These are phyloP conservation scores for Theretra japonica DNA, from an alignment of 2,888 invertebrate genomes.

Conservation along the genomic window DNA sequence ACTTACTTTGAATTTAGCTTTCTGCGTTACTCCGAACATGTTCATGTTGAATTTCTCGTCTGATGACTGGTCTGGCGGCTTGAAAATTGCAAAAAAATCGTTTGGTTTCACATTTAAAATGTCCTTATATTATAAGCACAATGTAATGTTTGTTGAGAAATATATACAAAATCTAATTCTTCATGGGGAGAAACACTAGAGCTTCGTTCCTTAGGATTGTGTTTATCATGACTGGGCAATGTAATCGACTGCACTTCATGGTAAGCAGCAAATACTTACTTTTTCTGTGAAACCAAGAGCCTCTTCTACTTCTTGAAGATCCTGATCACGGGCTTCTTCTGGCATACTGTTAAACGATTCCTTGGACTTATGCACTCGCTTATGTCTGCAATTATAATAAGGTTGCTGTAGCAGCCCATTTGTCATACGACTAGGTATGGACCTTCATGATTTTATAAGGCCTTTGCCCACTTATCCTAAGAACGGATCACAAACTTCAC, in stretches of 20 bases:
- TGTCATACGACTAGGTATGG: too few relatives aligned
- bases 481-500: too few relatives aligned
- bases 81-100: conserved; percentile 20
- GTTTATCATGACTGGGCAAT: too few relatives aligned
- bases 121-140: too few relatives aligned
- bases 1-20: conserved; percentile 43
- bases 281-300: conserved; percentile 47
- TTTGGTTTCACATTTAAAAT: neutral
- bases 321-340: conserved; percentile 42
- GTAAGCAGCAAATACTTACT: conserved; percentile 43
- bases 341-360: conserved; percentile 22
- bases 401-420: neutral
- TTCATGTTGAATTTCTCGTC: conserved; percentile 48
- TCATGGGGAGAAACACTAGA: too few relatives aligned
- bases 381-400: conserved; percentile 42
- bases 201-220: too few relatives aligned
- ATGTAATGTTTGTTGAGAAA: too few relatives aligned
- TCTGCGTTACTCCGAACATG: conserved; percentile 43
- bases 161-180: too few relatives aligned
- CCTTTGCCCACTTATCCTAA: too few relatives aligned
- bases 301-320: conserved; percentile 56
- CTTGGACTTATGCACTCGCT: conserved; percentile 41
- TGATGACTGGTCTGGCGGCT: conserved; percentile 39
- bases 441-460: too few relatives aligned
- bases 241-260: too few relatives aligned